Percentiles rank a stretch among this genome's conserved stretches.
These are phyloP conservation scores for Argyra leucocephala DNA, from an alignment of 2,888 invertebrate genomes.

Conservation along the genomic window DNA sequence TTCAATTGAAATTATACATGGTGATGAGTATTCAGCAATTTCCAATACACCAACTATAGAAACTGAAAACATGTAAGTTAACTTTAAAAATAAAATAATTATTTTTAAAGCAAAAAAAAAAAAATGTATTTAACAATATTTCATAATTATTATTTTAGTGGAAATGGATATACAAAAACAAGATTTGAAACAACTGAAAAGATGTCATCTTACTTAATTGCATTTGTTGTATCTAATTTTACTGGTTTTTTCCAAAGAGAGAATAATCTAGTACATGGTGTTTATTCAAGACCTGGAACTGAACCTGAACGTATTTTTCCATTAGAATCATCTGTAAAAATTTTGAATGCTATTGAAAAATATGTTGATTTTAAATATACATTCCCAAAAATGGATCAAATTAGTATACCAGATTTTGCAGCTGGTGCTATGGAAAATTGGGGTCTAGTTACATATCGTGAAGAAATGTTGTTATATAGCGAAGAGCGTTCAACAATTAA, in stretches of 20 bases:
- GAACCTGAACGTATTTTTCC: constrained; percentile 53
- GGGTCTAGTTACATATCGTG: constrained; percentile 64
- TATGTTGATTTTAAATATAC: constrained; percentile 66
- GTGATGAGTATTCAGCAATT: constrained; percentile 32
- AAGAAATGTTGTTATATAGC: constrained; percentile 36
- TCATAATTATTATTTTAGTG: no score
- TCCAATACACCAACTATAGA: constrained; percentile 45
- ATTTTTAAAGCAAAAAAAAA: no score
- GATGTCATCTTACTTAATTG: constrained; percentile 74
- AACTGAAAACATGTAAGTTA: constrained; percentile 21
- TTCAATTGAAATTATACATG: constrained; percentile 33
- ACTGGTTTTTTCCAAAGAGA: constrained; percentile 26
- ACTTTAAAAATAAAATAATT: not conserved
- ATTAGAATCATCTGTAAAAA: constrained; percentile 59
- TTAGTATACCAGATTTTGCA: constrained; percentile 73
- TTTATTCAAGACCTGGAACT: constrained; percentile 35
- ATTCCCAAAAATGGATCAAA: constrained; percentile 76
- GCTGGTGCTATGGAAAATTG: constrained; percentile 91
- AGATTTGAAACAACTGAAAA: constrained; percentile 44
- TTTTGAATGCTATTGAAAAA: constrained; percentile 57
- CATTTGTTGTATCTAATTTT: constrained; percentile 62
- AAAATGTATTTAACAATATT: no score
- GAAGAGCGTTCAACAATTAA: constrained; percentile 30
- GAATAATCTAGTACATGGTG: constrained; percentile 31
- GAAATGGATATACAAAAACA: constrained; percentile 24